Conservation (phyloP, 2,888 invertebrate genomes). For the Acanthococcus lagerstroemiae region DNA sequence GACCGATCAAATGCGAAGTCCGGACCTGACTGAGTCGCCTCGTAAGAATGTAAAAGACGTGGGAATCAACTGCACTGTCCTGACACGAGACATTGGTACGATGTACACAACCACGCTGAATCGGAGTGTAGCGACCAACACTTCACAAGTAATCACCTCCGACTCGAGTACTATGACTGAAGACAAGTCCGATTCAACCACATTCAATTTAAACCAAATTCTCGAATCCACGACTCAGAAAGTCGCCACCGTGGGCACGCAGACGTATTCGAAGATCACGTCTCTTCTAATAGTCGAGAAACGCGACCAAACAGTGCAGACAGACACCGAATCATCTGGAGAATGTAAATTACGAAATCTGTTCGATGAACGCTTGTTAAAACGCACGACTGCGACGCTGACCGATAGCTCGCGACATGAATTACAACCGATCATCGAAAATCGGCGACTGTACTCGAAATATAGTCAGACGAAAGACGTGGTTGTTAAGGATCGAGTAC, state of each 20-base stretch:
- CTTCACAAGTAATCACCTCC: constrained; percentile 35
- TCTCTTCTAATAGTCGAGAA: constrained; percentile 28
- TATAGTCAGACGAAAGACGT: constrained; percentile 32
- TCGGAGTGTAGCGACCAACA: constrained; percentile 13
- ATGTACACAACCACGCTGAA: background rate
- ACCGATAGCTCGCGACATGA: background rate
- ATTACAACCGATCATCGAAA: background rate
- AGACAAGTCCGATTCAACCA: background rate
- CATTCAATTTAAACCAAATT: constrained; percentile 14
- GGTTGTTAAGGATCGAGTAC: constrained; percentile 10
- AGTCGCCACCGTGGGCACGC: constrained; percentile 16
- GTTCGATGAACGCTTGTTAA: constrained; percentile 3
- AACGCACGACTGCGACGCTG: constrained; percentile 8
- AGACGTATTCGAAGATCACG: constrained; percentile 16
- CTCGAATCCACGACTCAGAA: background rate
- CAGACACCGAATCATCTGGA: constrained; percentile 8
- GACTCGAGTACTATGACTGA: constrained; percentile 39
- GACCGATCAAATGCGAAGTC: background rate
- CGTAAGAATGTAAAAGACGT: constrained; percentile 40
- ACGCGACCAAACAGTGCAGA: constrained; percentile 34
- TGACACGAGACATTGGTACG: constrained; percentile 55
- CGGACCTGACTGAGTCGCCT: background rate
- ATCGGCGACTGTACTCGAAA: constrained; percentile 18
- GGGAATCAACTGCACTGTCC: constrained; percentile 53
- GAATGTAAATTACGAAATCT: constrained; percentile 9